phyloP scores from a whole-genome alignment of 2,797 vertebrate species.

The Cyclura pinguis region DNA sequence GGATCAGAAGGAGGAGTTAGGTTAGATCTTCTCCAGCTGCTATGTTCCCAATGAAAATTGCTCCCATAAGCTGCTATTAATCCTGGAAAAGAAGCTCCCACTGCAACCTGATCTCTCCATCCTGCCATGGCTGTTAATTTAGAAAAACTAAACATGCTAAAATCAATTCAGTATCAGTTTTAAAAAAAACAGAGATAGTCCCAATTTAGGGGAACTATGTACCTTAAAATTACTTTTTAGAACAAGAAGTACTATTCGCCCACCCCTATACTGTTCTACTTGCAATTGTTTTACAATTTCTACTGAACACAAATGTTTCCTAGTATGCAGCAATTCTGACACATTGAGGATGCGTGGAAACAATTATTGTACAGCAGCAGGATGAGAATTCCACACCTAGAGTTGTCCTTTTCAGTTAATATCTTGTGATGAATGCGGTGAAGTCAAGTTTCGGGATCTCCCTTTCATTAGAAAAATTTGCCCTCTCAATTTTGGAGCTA shows the following conservation, averaged over 20 bases:
- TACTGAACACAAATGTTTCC: slow-evolving; percentile 47
- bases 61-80: neutral
- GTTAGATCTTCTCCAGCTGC: neutral
- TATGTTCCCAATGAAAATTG: neutral
- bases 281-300: slow-evolving; percentile 22
- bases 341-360: slow-evolving; percentile 48
- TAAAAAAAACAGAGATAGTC: neutral
- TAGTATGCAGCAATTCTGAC: neutral
- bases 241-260: neutral
- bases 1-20: no score
- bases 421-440: slow-evolving; percentile 87
- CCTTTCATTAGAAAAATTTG: slow-evolving; percentile 88
- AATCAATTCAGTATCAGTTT: neutral
- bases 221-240: neutral
- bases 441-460: slow-evolving; percentile 87
- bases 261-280: neutral
- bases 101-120: neutral
- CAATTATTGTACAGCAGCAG: slow-evolving; percentile 22
- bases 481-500: slow-evolving; percentile 86
- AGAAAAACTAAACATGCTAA: neutral
- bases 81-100: neutral
- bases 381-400: neutral
- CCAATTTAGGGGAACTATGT: neutral
- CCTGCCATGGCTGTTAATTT: neutral
- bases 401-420: slow-evolving; percentile 72